Percentiles rank a stretch among this genome's conserved stretches.
Evolutionary conservation across 2,113 vertebrate species (phyloP).

Genomic region (Passer domesticus): DNA sequence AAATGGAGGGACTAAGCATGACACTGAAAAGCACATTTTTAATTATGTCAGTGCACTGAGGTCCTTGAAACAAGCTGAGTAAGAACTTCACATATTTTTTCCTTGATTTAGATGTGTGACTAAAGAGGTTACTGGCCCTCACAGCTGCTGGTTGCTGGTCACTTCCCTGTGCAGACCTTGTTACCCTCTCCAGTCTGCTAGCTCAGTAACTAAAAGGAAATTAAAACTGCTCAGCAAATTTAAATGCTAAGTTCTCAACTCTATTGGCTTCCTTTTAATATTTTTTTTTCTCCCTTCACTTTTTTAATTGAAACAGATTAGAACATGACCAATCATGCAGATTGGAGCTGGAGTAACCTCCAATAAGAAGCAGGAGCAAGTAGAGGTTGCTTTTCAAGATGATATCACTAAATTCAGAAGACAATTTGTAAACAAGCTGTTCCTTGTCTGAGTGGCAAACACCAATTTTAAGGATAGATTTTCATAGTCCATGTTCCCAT

Average conservation of each 20-base stretch:
- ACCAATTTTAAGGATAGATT: background rate
- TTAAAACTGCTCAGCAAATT: background rate
- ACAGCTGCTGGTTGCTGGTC: background rate
- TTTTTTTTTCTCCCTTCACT: too few relatives aligned
- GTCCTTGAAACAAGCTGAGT: constrained; percentile 12
- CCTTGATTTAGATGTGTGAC: background rate
- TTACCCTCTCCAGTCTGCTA: background rate
- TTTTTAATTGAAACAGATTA: background rate
- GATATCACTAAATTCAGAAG: background rate
- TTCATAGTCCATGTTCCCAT: background rate
- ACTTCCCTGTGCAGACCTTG: background rate
- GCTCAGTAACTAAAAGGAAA: background rate
- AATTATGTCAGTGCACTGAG: background rate
- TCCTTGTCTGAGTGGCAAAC: background rate
- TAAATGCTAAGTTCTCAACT: background rate
- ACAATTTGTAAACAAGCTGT: background rate
- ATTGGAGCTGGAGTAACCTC: background rate
- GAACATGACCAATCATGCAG: background rate
- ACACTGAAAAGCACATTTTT: background rate
- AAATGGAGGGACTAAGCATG: background rate
- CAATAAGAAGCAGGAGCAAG: background rate
- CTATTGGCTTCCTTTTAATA: background rate
- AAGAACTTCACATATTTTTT: background rate
- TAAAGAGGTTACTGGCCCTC: background rate
- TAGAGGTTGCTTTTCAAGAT: background rate